Conservation (phyloP, 2,113 vertebrate genomes). For the Cavia aperea region DNA sequence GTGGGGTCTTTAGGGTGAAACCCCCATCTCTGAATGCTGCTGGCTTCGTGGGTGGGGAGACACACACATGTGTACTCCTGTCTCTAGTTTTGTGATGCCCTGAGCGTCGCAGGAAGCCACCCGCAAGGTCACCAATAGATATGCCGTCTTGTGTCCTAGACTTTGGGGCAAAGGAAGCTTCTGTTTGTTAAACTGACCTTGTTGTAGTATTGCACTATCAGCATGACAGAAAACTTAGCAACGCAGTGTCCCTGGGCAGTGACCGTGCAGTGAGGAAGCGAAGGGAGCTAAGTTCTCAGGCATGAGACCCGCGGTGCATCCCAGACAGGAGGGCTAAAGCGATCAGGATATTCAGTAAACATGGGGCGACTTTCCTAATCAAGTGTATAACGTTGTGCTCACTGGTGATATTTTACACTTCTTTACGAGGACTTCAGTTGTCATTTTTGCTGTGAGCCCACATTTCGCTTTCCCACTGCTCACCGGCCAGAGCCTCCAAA, state of each 20-base stretch:
- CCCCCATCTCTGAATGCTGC: neutral
- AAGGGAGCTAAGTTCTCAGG: neutral
- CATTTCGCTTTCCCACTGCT: neutral
- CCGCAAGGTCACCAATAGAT: neutral
- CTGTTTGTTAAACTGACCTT: neutral
- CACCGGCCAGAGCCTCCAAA: neutral
- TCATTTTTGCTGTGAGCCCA: neutral
- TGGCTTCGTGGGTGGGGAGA: neutral
- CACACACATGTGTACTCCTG: neutral
- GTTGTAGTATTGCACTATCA: too few relatives aligned
- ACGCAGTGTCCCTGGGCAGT: neutral
- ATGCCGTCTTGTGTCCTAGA: neutral
- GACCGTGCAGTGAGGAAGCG: neutral
- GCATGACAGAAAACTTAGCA: neutral
- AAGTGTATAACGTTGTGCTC: neutral
- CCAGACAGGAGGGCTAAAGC: neutral
- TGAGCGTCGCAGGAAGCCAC: neutral
- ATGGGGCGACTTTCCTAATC: too few relatives aligned
- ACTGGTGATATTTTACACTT: neutral
- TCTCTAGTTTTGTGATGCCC: neutral
- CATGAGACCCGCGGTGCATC: neutral
- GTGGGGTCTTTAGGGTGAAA: neutral
- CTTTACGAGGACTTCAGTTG: neutral
- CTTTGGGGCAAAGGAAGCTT: neutral
- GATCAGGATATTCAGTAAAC: neutral